phyloP scores from a whole-genome alignment of 1,140 invertebrate genomes.

The Ceratoteleas bidentatus region DNA sequence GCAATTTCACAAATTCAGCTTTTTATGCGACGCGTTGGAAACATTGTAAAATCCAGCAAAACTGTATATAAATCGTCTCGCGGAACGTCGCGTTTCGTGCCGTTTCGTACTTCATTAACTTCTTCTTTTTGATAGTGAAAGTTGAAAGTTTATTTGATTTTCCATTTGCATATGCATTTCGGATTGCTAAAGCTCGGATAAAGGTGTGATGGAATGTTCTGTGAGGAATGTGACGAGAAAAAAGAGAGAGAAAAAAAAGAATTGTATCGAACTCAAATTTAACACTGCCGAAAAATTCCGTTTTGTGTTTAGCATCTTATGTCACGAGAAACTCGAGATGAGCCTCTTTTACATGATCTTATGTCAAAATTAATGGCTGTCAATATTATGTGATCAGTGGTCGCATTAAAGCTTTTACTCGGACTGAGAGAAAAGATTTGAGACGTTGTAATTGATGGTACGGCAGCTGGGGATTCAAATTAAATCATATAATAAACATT shows the following conservation, averaged over 20 bases:
- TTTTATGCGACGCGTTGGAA: too few species aligned
- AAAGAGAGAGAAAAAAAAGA: not conserved
- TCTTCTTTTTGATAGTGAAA: constrained; percentile 40
- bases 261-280: not conserved
- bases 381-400: not conserved
- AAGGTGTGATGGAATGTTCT: not conserved
- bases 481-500: too few species aligned
- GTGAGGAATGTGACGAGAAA: not conserved
- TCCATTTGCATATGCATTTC: constrained; percentile 14
- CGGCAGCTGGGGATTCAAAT: too few species aligned
- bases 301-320: too few species aligned
- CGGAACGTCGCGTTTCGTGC: not conserved
- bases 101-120: constrained; percentile 18
- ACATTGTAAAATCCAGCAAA: too few species aligned
- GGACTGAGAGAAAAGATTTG: too few species aligned
- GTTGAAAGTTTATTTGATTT: constrained; percentile 34
- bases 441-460: too few species aligned
- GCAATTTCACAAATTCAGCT: too few species aligned
- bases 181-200: not conserved
- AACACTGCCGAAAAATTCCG: not conserved
- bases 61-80: too few species aligned
- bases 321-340: not conserved
- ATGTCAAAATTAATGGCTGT: constrained; percentile 8
- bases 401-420: not conserved
- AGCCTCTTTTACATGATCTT: not conserved